These are phyloP conservation scores for Notoglanidium macrostoma DNA, from an alignment of 2,797 vertebrate species.

Conservation along the genomic window DNA sequence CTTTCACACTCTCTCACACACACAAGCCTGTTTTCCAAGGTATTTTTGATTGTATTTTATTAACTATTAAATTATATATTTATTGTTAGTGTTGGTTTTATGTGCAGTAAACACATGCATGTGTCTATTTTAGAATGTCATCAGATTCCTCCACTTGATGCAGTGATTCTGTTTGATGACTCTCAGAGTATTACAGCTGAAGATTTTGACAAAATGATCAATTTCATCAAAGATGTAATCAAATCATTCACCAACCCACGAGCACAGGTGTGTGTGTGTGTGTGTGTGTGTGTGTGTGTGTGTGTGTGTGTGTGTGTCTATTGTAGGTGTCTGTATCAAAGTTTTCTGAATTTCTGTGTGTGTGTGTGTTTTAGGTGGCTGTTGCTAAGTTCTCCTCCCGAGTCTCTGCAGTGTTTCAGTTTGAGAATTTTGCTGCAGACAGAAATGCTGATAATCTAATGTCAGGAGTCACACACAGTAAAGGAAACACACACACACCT, in stretches of 20 bases:
- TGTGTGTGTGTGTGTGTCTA: slow-evolving; percentile 7
- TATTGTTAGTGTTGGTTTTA: not conserved
- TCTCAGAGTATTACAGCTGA: slow-evolving; percentile 49
- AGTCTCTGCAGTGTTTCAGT: slow-evolving; percentile 53
- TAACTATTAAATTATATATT: not conserved
- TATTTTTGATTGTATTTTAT: slow-evolving; percentile 7
- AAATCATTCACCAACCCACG: slow-evolving; percentile 43
- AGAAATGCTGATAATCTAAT: slow-evolving; percentile 51
- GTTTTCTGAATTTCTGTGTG: not conserved
- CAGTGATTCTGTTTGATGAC: slow-evolving; percentile 65
- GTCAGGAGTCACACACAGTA: slow-evolving; percentile 40
- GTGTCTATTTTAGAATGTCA: slow-evolving; percentile 57
- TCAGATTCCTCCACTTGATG: slow-evolving; percentile 58
- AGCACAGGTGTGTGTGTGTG: slow-evolving; percentile 55
- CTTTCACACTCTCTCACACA: slow-evolving; percentile 2
- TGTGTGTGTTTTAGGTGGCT: slow-evolving; percentile 53
- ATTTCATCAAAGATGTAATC: slow-evolving; percentile 58
- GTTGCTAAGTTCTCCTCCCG: slow-evolving; percentile 62
- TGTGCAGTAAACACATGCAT: not conserved
- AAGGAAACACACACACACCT: slow-evolving; percentile 58
- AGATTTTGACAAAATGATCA: slow-evolving; percentile 55
- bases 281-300: not conserved
- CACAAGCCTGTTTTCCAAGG: slow-evolving; percentile 62
- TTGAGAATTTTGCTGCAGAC: slow-evolving; percentile 47
- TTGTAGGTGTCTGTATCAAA: not conserved